Base-by-base conservation (phyloP, 2,797 vertebrate genomes). In the Periparus ater region DNA sequence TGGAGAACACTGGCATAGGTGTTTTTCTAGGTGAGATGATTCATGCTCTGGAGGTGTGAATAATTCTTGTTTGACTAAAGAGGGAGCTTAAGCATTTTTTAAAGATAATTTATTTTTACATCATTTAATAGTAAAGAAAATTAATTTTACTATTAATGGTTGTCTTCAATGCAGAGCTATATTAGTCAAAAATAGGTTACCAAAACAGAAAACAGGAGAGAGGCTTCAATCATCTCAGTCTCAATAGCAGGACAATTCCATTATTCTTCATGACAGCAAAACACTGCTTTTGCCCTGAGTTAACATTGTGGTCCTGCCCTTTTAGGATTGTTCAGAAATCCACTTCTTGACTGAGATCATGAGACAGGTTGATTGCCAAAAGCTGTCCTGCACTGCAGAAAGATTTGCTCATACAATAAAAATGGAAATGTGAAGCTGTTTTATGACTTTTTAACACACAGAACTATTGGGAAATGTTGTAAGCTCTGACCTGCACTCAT, bases 371-470 rank as follows among this genome's bases (percentile, higher is more conserved):
- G 84, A 93, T 81, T 88, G 73, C 73, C 85, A 71, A 50, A 88
- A 72, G 51, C 53, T 93, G 65, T 92, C 38, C 72, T 86, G 34
- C 51, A 74, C 15, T 85, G 38, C 36, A 51, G 86, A 87, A 94
- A 94, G 79, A 95, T 94, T 77, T 81, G 44, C 54, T 89, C 40
- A 23, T 26, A 60, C 51, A 76, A 81, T 96, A 93, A 96, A 97
- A 97, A 96, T 94, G 91, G 88, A 96, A 97, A 95, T 95, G 51
- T 73, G 61, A 60, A 75, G 57, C 26, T 80, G 57, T 68, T 91
- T 97, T 96, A 93, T 96, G 76, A 68, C 62, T 87, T 95, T 96
- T 79, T 73, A 91, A 66, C 32, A 83, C 66, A 81, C 73, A 54
- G 45, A 96, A 78, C 91, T 89, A 40, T 53, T 80, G 62, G 91